Base-by-base conservation (phyloP, 2,113 vertebrate species). In the Trinectes maculatus region DNA sequence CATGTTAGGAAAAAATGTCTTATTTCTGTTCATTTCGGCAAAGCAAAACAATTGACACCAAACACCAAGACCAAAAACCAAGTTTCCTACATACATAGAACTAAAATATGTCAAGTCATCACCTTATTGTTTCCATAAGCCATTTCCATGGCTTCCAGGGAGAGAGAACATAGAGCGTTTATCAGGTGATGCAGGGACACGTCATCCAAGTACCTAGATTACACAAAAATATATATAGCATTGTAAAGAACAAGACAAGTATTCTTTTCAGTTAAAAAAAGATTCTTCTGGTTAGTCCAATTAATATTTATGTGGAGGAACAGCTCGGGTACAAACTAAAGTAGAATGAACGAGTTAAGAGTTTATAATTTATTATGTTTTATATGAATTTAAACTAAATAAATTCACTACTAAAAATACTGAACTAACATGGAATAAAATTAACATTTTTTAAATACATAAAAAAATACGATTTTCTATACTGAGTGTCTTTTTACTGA, bases 61-160 rank as follows among this genome's bases (percentile, higher is more conserved):
- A 29, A 7, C 10, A 34, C 4, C 4, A 33, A 37, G 33, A 44
- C 3, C 13, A 34, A 13, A 26, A 48, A 6, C n/a, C n/a, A n/a
- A n/a, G n/a, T n/a, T n/a, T n/a, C n/a, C n/a, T n/a, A n/a, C n/a
- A n/a, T n/a, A n/a, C n/a, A n/a, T n/a, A n/a, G n/a, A n/a, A n/a
- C n/a, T n/a, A n/a, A n/a, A n/a, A n/a, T n/a, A n/a, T 52, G 22
- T 22, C 3, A 33, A 40, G 3, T 4, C 1, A 24, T 44, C 62
- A 96, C 98, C 95, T 99, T 99, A 89, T 96, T 99, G 87, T 96
- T 99, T 80, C 97, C 96, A 86, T 95, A 99, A 48, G 98, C 97
- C 98, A 99, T 99, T 85, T 99, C 98, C 97, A 99, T 99, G 47
- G 98, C 98, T 90, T 99, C 98, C 92, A 97, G 69, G 5, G 98